Percentiles rank a stretch among this genome's conserved stretches.
Evolutionary conservation across 2,888 invertebrate species (phyloP).

Genomic region (Malthinus flaveolus): DNA sequence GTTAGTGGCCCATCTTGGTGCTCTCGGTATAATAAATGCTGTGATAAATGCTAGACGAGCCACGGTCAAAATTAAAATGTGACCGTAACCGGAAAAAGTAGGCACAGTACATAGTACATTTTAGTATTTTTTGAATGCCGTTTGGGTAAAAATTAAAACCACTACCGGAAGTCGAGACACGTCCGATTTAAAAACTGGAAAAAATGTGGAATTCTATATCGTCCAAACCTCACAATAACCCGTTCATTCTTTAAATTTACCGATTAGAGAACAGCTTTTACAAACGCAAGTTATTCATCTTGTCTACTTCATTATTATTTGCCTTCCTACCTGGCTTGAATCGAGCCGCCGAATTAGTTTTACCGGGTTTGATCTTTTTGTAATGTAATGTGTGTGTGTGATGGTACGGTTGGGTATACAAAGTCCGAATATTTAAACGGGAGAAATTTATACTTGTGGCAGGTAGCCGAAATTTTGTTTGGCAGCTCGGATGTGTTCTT

Average conservation of each 20-base stretch:
- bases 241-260: background rate
- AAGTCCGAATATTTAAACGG: background rate
- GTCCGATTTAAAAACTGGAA: too few relatives aligned
- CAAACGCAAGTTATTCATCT: constrained; percentile 1
- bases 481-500: constrained; percentile 3
- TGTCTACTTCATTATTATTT: constrained; percentile 22
- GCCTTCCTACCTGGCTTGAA: constrained; percentile 24
- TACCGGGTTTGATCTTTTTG: constrained; percentile 9
- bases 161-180: too few relatives aligned
- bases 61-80: too few relatives aligned
- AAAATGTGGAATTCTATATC: too few relatives aligned
- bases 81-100: too few relatives aligned
- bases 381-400: constrained; percentile 10
- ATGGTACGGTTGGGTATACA: background rate
- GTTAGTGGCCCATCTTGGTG: too few relatives aligned
- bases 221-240: too few relatives aligned
- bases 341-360: constrained; percentile 10
- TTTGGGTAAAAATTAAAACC: too few relatives aligned
- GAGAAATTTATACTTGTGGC: background rate
- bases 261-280: constrained; percentile 1
- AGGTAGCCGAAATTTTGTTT: constrained; percentile 3
- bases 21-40: too few relatives aligned
- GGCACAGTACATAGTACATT: too few relatives aligned
- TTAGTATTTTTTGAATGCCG: too few relatives aligned
- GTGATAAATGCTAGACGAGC: too few relatives aligned